A percentile compares a stretch with the other conserved stretches of the same genome.
These are phyloP conservation scores for Chaetodon trifascialis DNA, from an alignment of 2,113 vertebrate species.

Conservation along the genomic window DNA sequence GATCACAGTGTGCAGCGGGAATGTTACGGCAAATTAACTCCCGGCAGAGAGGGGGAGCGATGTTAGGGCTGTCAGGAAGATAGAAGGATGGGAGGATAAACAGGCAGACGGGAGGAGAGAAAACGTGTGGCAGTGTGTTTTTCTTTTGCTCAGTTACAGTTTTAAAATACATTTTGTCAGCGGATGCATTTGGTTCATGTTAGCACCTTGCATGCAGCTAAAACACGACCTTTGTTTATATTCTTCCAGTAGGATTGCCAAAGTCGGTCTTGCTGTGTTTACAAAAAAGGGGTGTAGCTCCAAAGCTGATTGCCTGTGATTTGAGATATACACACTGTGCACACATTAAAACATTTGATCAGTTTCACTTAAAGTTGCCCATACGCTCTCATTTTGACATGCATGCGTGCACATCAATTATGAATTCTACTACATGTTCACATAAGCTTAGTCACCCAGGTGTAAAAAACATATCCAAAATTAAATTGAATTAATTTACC, in stretches of 20 bases:
- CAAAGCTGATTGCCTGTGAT: constrained; percentile 34
- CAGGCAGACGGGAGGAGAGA: constrained; percentile 59
- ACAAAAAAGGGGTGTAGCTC: constrained; percentile 28
- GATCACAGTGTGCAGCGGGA: constrained; percentile 84
- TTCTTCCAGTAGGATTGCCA: constrained; percentile 29
- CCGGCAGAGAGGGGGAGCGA: constrained; percentile 65
- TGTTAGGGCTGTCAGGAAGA: constrained; percentile 80
- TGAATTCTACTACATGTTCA: constrained; percentile 1
- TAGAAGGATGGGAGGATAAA: constrained; percentile 79
- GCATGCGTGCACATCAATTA: neutral
- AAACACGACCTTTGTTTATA: constrained; percentile 33
- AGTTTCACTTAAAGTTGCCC: constrained; percentile 27
- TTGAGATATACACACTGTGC: constrained; percentile 23
- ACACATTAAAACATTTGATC: constrained; percentile 18
- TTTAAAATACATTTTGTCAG: constrained; percentile 39
- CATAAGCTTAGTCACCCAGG: neutral
- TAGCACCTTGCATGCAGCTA: constrained; percentile 27
- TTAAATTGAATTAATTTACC: no score
- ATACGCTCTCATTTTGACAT: neutral
- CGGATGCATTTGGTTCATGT: constrained; percentile 51
- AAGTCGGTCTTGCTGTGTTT: constrained; percentile 16
- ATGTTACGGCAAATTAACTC: constrained; percentile 87
- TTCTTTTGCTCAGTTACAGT: constrained; percentile 23
- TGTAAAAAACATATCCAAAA: no score
- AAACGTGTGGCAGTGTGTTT: constrained; percentile 37